phyloP scores from a whole-genome alignment of 2,797 vertebrate species.

The Choloepus didactylus region DNA sequence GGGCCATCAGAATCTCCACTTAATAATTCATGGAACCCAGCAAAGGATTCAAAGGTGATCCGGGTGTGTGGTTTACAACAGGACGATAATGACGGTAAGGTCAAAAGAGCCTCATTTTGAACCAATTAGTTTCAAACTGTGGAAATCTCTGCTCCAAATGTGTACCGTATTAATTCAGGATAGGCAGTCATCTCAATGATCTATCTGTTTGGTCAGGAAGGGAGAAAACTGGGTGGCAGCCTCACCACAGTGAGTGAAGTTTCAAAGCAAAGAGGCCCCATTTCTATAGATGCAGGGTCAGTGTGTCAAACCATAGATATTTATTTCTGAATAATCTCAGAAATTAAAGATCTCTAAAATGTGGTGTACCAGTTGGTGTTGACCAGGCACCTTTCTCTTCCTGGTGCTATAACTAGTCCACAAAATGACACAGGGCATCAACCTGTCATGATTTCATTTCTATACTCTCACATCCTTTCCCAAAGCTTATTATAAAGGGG shows the following conservation, averaged over 20 bases:
- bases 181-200: neutral
- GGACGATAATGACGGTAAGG: slow-evolving; percentile 11
- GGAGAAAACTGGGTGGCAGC: neutral
- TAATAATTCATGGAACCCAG: slow-evolving; percentile 46
- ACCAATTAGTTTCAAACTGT: slow-evolving; percentile 7
- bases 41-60: slow-evolving; percentile 8
- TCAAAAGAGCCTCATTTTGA: slow-evolving; percentile 7
- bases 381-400: neutral
- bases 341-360: slow-evolving; percentile 43
- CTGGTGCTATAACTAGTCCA: neutral
- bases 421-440: neutral
- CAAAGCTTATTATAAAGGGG: slow-evolving; percentile 63
- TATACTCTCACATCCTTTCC: slow-evolving; percentile 5
- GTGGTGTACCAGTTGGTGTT: neutral
- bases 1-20: neutral
- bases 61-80: slow-evolving; percentile 24
- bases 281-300: neutral
- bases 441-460: slow-evolving; percentile 46
- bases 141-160: neutral
- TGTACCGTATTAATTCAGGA: neutral
- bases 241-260: neutral
- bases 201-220: neutral
- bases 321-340: slow-evolving; percentile 39
- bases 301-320: neutral
- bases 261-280: neutral